Conservation (phyloP, 2,797 vertebrate genomes). For the Triplophysa bombifrons region DNA sequence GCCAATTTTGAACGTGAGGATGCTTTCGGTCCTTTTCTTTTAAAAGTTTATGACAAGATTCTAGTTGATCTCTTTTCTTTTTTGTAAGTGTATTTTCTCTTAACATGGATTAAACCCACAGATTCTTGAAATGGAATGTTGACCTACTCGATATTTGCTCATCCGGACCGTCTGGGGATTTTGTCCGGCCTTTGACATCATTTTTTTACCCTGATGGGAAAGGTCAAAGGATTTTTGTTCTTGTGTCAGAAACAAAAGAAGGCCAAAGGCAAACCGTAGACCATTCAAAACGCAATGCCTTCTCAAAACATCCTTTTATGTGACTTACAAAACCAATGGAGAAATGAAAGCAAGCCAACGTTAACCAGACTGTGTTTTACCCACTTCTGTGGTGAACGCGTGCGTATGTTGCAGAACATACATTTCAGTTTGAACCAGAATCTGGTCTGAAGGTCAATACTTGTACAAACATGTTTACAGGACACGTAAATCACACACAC, state of each 20-base stretch:
- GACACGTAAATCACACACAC: background rate
- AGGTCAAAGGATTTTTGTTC: slow-evolving; percentile 63
- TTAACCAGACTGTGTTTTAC: background rate
- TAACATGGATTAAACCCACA: background rate
- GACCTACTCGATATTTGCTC: background rate
- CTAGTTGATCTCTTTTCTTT: no score
- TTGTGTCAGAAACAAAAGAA: slow-evolving; percentile 51
- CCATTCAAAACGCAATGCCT: slow-evolving; percentile 6
- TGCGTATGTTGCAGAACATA: slow-evolving; percentile 9
- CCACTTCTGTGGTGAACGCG: slow-evolving; percentile 15
- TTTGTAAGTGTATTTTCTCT: background rate
- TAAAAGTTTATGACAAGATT: no score
- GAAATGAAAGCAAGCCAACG: slow-evolving; percentile 29
- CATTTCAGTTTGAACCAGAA: background rate
- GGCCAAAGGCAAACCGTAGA: slow-evolving; percentile 57
- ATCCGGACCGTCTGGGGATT: slow-evolving; percentile 16
- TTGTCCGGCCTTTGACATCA: background rate
- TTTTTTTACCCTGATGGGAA: slow-evolving; percentile 1
- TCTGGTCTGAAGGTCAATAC: slow-evolving; percentile 27
- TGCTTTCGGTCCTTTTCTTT: no score
- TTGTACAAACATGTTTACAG: slow-evolving; percentile 30
- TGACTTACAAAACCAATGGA: background rate
- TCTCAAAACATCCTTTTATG: slow-evolving; percentile 12
- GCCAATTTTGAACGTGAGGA: no score
- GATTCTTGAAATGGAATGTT: slow-evolving; percentile 12